Conservation (phyloP, 2,797 vertebrate species). For the Spatula versicolor region DNA sequence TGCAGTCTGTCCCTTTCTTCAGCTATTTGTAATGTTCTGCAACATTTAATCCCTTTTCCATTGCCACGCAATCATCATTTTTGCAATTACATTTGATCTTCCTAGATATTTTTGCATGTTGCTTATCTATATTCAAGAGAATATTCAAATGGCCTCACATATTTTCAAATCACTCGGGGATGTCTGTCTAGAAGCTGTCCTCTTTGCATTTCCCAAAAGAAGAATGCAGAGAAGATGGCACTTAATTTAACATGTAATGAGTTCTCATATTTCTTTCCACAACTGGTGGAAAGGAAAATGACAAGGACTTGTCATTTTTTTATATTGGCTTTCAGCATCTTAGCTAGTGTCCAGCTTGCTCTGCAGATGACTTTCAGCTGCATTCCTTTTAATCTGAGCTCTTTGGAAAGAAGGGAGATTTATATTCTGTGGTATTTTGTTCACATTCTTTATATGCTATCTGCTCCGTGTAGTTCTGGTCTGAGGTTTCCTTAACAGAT, state of each 20-base stretch:
- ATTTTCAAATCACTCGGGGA: conserved; percentile 2
- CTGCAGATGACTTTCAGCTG: not conserved
- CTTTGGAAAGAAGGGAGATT: not conserved
- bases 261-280: not conserved
- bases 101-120: not conserved
- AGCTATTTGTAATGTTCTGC: not conserved
- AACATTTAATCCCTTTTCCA: conserved; percentile 24
- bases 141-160: not conserved
- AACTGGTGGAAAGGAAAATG: not conserved
- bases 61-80: conserved; percentile 8
- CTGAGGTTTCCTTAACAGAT: not conserved
- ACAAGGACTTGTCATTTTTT: not conserved
- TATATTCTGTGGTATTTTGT: not conserved
- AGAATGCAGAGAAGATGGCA: not conserved
- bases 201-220: not conserved
- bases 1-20: not conserved
- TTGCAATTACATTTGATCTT: conserved; percentile 16
- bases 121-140: conserved; percentile 13
- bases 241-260: conserved; percentile 7
- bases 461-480: not conserved
- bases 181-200: not conserved
- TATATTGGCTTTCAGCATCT: not conserved
- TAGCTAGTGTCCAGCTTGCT: not conserved
- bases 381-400: not conserved
- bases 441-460: not conserved